phyloP scores from a whole-genome alignment of 2,888 invertebrate species.

The Platycnemis pennipes region DNA sequence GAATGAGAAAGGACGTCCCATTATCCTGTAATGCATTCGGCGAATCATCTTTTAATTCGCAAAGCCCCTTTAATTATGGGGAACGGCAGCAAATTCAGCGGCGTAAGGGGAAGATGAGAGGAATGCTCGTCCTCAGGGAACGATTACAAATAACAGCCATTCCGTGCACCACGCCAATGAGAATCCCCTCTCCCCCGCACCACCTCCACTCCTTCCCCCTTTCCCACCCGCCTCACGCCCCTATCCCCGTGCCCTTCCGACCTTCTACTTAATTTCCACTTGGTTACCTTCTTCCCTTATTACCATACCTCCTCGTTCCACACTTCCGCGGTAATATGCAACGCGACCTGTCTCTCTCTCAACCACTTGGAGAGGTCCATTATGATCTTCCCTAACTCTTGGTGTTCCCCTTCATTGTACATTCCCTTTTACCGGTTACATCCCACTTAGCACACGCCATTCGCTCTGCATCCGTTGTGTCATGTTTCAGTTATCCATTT shows the following conservation, averaged over 20 bases:
- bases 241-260: background rate
- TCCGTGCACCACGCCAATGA: background rate
- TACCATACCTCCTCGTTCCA: background rate
- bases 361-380: background rate
- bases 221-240: background rate
- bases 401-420: background rate
- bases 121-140: background rate
- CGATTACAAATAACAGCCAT: background rate
- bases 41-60: background rate
- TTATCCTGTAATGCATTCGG: background rate
- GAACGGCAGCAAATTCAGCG: background rate
- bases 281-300: background rate
- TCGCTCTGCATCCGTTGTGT: background rate
- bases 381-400: background rate
- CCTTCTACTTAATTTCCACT: constrained; percentile 15
- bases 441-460: background rate
- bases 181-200: background rate
- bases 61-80: background rate
- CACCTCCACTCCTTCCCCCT: background rate
- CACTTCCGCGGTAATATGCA: background rate
- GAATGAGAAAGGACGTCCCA: background rate
- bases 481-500: background rate
- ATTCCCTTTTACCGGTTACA: background rate
- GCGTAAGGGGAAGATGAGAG: background rate
- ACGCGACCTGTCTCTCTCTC: background rate